Base-by-base conservation (phyloP, 1,140 invertebrate species). In the Euwallacea similis region DNA sequence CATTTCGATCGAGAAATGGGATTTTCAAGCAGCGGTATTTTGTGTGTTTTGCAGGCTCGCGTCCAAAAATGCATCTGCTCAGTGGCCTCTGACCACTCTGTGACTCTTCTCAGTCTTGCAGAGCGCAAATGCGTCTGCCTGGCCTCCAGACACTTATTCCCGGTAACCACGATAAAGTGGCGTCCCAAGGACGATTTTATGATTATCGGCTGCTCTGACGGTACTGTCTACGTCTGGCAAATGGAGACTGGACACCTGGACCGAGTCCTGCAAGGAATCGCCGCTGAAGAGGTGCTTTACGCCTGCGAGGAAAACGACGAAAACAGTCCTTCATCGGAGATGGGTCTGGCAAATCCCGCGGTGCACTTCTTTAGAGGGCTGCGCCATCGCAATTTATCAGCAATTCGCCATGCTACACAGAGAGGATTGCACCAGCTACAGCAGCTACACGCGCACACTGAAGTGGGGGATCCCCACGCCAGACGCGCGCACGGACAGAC, bases 191-290 rank as follows among this genome's bases (percentile, higher is more conserved):
- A 99, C 82, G 98, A 99, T 81, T 99, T 98, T 80, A 94, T 99
- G 87, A 92, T 99, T 73, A 94, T 99, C 13, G 94, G 94, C n/a
- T 98, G 96, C 81, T 93, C 94, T 9, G 97, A 99, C 85, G 96
- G 97, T 11, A 96, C 95, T 7, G 96, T 98, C 8, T 98, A 98
- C 81, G 95, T 99, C 0, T 99, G 98, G 98, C 97, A 99, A 86
- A 99, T 99, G 96, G 98, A 99, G 85, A 99, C 97, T 55, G 97
- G 96, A 2, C 97, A 98, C 81, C 81, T 99, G 68, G 98, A 99
- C 83, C 87, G 97, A 59, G 96, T 99, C 33, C 85, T 98, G 0
- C 94, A 98, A 89, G 95, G 95, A 50, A 93, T 98, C 81, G 90
- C 94, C 66, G 97, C 96, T 0, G 97, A 98, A 81, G 97, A 99